Base-by-base conservation (phyloP, 2,113 vertebrate species). In the Gymnogyps californianus region DNA sequence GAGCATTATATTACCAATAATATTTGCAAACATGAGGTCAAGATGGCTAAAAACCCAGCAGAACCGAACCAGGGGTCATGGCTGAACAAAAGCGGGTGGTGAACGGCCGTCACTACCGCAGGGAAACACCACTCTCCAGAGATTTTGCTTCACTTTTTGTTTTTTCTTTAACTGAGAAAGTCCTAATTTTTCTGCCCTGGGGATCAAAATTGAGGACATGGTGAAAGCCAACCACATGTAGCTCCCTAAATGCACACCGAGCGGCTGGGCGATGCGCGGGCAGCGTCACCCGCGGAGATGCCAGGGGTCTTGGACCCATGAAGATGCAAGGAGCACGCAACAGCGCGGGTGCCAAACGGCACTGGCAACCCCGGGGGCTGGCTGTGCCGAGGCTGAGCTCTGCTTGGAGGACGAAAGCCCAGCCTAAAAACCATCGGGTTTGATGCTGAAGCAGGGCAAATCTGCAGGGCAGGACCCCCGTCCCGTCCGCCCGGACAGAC, bases 1-100 rank as follows among this genome's bases (percentile, higher is more conserved):
- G 76, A 95, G 96, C 92, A 97, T 96, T 93, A 77, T 96, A 97
- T 97, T 97, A 97, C 96, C 96, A 97, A 97, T 90, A 96, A 90
- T 96, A 98, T 98, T 98, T 98, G 95, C 96, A 98, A 98, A 98
- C 90, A 87, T 90, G 94, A 97, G 92, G 95, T 97, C 89, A 97
- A 97, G 94, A 97, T 96, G 83, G 96, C 94, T 97, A 98, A 90
- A 94, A 97, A 97, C 92, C 49, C 95, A 97, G 85, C 91, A 67
- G 92, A 96, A 96, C 72, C 42, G 36, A 91, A 90, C 69, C 95
- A n/a, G 93, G 91, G 81, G 86, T 93, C 83, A 58, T 52, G 83
- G 89, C 89, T 92, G 96, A 97, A 97, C 93, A 96, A 65, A 93
- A 88, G 88, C 16, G 28, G 93, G 90, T 87, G 94, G 74, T 81